Evolutionary conservation across 2,888 invertebrate species (phyloP).

Genomic region (Melipona beecheii): DNA sequence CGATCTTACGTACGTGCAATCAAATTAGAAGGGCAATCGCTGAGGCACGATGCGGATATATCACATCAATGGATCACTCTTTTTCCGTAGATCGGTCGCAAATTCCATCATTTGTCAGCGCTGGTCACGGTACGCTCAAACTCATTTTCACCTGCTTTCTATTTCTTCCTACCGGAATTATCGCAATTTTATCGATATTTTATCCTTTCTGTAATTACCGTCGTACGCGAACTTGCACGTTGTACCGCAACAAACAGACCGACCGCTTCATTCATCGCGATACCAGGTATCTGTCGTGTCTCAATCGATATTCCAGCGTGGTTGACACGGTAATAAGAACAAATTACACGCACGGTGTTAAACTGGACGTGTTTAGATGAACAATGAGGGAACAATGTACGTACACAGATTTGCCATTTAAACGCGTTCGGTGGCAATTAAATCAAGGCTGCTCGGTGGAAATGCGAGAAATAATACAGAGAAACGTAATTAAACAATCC

Average conservation of each 20-base stretch:
- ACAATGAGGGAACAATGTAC: neutral
- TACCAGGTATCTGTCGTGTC: neutral
- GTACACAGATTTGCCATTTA: neutral
- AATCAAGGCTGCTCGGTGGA: neutral
- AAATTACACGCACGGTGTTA: neutral
- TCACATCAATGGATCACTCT: neutral
- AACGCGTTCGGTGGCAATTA: neutral
- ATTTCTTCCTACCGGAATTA: neutral
- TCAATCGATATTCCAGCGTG: neutral
- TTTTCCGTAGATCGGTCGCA: neutral
- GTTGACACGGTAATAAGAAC: neutral
- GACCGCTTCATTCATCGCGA: neutral
- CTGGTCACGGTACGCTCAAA: neutral
- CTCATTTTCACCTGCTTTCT: neutral
- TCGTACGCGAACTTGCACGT: neutral
- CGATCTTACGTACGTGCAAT: constrained; percentile 20
- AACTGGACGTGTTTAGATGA: neutral
- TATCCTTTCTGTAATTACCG: neutral
- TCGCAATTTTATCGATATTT: too few species aligned
- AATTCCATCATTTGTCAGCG: neutral
- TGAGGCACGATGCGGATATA: constrained; percentile 2
- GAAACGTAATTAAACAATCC: neutral
- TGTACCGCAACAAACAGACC: neutral
- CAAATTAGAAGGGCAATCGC: constrained; percentile 35
- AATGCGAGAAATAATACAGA: neutral